phyloP scores from a whole-genome alignment of 2,888 invertebrate species.

The Merodon equestris region DNA sequence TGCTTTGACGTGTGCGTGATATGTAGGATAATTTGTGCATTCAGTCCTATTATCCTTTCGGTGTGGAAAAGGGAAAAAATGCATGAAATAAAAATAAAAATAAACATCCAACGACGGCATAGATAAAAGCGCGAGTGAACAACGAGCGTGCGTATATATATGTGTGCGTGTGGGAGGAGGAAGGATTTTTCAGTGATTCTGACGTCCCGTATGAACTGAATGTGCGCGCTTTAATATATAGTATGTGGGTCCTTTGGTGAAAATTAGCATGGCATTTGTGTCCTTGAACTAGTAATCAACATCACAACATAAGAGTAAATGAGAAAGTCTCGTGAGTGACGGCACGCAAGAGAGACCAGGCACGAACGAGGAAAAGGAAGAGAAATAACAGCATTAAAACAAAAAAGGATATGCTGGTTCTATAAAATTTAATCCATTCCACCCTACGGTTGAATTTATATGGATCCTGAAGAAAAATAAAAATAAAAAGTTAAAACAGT shows the following conservation, averaged over 20 bases:
- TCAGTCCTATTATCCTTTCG: conserved; percentile 39
- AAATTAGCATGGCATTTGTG: conserved; percentile 68
- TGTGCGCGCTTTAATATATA: conserved; percentile 37
- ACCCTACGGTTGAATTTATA: conserved; percentile 23
- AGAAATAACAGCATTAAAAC: conserved; percentile 1
- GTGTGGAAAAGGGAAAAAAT: conserved; percentile 35
- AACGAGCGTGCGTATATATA: too few species aligned
- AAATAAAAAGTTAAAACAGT: conserved; percentile 59
- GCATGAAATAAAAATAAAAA: conserved; percentile 35
- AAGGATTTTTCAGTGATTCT: too few species aligned
- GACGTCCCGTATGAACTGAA: conserved; percentile 24
- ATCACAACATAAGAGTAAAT: conserved; percentile 63
- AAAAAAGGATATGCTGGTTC: conserved; percentile 27
- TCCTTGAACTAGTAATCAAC: conserved; percentile 68
- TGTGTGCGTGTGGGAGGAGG: too few species aligned
- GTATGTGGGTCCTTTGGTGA: conserved; percentile 64
- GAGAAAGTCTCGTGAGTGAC: conserved; percentile 32
- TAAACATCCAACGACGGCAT: conserved; percentile 43
- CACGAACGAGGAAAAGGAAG: conserved; percentile 33
- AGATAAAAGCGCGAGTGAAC: background rate
- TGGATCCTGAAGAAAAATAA: conserved; percentile 37
- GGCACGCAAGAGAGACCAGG: too few species aligned
- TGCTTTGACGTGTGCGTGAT: conserved; percentile 14
- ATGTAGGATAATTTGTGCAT: conserved; percentile 38
- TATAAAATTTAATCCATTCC: conserved; percentile 58